Conservation (phyloP, 1,140 invertebrate species). For the Mylabris phalerata region DNA sequence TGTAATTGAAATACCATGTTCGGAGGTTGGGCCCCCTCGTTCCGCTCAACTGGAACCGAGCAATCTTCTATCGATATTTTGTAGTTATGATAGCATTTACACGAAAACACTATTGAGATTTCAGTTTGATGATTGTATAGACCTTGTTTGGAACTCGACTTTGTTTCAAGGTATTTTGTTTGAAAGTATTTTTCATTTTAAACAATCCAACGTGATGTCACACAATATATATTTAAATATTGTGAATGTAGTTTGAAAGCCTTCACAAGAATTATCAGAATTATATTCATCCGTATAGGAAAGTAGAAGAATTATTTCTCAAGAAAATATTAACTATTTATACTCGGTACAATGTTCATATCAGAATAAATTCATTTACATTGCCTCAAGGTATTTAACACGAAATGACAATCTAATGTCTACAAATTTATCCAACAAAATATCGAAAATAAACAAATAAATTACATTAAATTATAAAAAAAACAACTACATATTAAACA, state of each 20-base stretch:
- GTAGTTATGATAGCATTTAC: conserved; percentile 21
- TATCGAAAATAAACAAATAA: conserved; percentile 1
- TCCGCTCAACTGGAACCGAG: conserved; percentile 15
- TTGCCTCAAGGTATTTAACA: conserved; percentile 9
- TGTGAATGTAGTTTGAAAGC: too few species aligned
- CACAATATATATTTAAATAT: too few species aligned
- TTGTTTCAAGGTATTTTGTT: too few species aligned
- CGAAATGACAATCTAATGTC: conserved; percentile 8
- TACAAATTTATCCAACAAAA: conserved; percentile 1
- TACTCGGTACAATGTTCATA: too few species aligned
- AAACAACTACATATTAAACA: not conserved
- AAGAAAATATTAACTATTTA: too few species aligned
- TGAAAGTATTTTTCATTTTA: too few species aligned
- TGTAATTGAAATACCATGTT: conserved; percentile 22
- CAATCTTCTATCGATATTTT: conserved; percentile 15
- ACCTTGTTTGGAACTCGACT: not conserved
- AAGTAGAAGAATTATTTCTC: too few species aligned
- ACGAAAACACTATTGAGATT: conserved; percentile 20
- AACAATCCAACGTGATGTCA: too few species aligned
- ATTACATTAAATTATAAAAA: not conserved
- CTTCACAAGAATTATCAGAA: too few species aligned
- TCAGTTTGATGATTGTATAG: conserved; percentile 14
- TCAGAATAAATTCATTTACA: conserved; percentile 11
- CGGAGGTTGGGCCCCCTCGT: conserved; percentile 6
- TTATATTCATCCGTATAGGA: too few species aligned